These are phyloP conservation scores for Muscicapa comitata DNA, from an alignment of 2,797 vertebrate species.

Conservation along the genomic window DNA sequence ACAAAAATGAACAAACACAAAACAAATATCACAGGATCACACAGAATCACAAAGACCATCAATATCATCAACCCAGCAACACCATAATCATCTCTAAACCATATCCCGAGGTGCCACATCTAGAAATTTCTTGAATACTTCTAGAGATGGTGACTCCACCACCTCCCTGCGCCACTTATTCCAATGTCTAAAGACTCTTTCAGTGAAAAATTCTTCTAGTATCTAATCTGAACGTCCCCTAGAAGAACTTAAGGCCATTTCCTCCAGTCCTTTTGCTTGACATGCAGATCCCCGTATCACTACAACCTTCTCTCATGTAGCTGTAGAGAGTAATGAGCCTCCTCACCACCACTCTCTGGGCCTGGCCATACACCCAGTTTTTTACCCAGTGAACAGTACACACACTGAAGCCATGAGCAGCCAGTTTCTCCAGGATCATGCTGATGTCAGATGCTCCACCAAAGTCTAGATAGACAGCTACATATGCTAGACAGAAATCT, in stretches of 20 bases:
- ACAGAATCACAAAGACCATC: not conserved
- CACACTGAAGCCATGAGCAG: not conserved
- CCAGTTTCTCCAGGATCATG: not conserved
- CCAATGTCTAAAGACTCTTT: not conserved
- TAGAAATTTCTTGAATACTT: not conserved
- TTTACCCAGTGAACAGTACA: not conserved
- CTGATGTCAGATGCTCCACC: not conserved
- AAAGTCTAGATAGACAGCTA: not conserved
- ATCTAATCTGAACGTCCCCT: not conserved
- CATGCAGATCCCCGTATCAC: too few species aligned
- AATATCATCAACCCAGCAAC: not conserved
- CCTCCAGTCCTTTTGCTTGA: not conserved
- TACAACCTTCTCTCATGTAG: not conserved
- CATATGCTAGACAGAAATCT: not conserved
- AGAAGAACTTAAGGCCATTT: not conserved
- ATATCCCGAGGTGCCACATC: not conserved
- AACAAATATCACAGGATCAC: not conserved
- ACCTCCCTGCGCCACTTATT: not conserved
- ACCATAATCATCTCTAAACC: not conserved
- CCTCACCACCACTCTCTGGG: not conserved
- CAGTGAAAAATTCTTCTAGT: not conserved
- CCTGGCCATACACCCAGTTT: not conserved
- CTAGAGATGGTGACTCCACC: fast-evolving
- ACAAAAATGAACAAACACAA: not conserved
- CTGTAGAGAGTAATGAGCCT: not conserved